Percentiles rank a stretch among this genome's conserved stretches.
These are phyloP conservation scores for Abramis brama DNA, from an alignment of 2,113 vertebrate genomes.

Conservation along the genomic window DNA sequence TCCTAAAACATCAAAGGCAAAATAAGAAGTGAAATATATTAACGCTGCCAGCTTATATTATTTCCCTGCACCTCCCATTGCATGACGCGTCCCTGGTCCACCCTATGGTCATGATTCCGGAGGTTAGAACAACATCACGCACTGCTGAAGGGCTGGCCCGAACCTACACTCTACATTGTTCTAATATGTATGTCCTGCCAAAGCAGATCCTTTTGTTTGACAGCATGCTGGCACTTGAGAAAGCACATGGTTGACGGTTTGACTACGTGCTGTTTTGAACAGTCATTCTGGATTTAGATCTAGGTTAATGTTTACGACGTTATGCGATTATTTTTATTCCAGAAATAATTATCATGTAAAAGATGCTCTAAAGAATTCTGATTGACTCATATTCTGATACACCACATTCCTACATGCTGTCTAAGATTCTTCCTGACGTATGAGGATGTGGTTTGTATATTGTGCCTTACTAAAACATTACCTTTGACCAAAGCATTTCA, in stretches of 20 bases:
- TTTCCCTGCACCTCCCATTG: conserved; percentile 38
- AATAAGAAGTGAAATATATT: conserved; percentile 22
- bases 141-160: not conserved
- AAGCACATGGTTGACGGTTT: conserved; percentile 4
- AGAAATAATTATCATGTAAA: not conserved
- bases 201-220: conserved; percentile 34
- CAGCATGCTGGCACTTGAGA: conserved; percentile 31
- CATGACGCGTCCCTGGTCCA: conserved; percentile 23
- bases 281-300: not conserved
- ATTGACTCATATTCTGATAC: not conserved
- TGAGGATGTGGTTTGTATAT: conserved; percentile 39
- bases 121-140: conserved; percentile 47
- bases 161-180: conserved; percentile 3
- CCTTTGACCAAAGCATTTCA: not conserved
- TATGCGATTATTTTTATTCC: not conserved
- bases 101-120: conserved; percentile 13
- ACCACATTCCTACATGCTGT: not conserved
- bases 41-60: conserved; percentile 51
- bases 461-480: not conserved
- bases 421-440: not conserved
- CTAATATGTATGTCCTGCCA: conserved; percentile 18
- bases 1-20: conserved; percentile 6
- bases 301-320: not conserved
- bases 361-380: not conserved
- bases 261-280: conserved; percentile 23